Evolutionary conservation across 2,113 vertebrate genomes (phyloP).

Genomic region (Sander lucioperca): DNA sequence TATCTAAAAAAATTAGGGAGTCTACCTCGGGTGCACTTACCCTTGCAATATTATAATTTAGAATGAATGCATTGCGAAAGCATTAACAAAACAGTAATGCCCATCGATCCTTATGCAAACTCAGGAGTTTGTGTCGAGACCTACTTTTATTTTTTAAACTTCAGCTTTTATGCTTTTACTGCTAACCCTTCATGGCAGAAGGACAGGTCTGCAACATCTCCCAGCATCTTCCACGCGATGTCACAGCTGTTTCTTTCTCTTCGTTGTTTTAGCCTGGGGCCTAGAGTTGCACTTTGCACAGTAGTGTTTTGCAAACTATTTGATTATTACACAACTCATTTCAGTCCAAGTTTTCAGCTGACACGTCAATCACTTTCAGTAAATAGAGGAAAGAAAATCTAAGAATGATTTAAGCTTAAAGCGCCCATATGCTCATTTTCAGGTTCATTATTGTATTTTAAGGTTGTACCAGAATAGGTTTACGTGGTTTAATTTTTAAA

Average conservation of each 20-base stretch:
- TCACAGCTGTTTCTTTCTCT: neutral
- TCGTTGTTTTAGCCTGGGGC: neutral
- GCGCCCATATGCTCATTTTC: too few relatives aligned
- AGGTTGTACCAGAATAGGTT: too few relatives aligned
- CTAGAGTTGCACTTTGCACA: conserved; percentile 37
- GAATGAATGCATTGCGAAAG: neutral
- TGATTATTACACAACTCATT: conserved; percentile 7
- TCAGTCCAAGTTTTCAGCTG: neutral
- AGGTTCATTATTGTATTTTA: too few relatives aligned
- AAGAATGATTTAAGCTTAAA: neutral
- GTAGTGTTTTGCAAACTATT: conserved; percentile 4
- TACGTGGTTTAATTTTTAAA: too few relatives aligned
- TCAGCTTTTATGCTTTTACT: neutral
- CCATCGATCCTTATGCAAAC: neutral
- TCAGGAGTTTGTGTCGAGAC: neutral
- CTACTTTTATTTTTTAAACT: neutral
- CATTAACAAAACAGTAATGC: neutral
- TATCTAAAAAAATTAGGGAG: too few relatives aligned
- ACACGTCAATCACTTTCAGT: neutral
- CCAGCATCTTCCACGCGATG: too few relatives aligned
- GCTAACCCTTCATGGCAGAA: neutral
- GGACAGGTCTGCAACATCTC: neutral
- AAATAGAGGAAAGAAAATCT: neutral
- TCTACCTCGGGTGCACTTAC: neutral
- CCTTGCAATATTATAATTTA: neutral